Base-by-base conservation (phyloP, 2,888 invertebrate species). In the Dasysyrphus tricinctus region DNA sequence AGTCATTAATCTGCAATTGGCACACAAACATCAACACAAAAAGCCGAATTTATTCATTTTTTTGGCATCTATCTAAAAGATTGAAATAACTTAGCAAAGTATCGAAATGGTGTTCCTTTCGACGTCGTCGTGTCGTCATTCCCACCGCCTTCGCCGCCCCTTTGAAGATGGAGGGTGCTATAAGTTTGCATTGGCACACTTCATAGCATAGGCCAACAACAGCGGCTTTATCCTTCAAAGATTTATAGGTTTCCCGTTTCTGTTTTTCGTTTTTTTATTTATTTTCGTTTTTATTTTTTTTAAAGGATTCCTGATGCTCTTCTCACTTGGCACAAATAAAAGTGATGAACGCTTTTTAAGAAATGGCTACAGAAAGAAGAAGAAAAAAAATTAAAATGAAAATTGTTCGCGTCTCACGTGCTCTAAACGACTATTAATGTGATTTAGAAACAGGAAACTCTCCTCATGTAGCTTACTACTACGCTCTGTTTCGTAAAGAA, bases 1-100 rank as follows among this genome's bases (percentile, higher is more conserved):
- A 82, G 89, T 90, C 92, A 91, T 92, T 92, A 92, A 92, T 92
- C 91, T 91, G 90, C 91, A 91, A 92, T 92, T 91, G 92, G 89
- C 90, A 90, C 91, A 91, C 88, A 77, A 89, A 77, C 86, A 88
- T 65, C 84, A 88, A 77, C 87, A 76, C 59, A 59, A 54, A 49
- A 19, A 57, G 59, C 37, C 12, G 44, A 61, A 37, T 69, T 54
- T 75, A 69, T 49, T 49, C 7, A 34, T 42, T 8, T 65, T 72
- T 73, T 77, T 39, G 57, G 61, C 77, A 74, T 85, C 81, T 74
- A 82, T 85, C 78, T 77, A 69, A 86, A 34, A 57, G 86, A 82
- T 86, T 82, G 74, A 63, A 86, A 86, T 67, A 79, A 75, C 82
- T 82, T 86, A 73, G 59, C 57, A 49, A 74, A 54, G 63, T 81